phyloP scores from a whole-genome alignment of 2,797 vertebrate genomes.

The Melanotaenia trifasciata region DNA sequence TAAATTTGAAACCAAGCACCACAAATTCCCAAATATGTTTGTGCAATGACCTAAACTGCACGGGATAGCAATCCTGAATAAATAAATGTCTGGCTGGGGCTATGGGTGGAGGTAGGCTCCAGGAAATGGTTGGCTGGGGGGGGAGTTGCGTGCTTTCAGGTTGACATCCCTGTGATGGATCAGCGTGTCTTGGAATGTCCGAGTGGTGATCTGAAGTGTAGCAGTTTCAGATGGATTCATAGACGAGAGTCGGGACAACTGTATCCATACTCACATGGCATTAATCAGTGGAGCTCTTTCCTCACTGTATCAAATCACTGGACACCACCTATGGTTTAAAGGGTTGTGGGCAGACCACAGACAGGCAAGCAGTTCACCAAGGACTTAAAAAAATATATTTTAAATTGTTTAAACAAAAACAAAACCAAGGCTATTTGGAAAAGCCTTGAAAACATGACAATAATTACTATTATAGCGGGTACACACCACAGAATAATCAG shows the following conservation, averaged over 20 bases:
- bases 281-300: slow-evolving; percentile 51
- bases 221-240: slow-evolving; percentile 69
- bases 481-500: no score
- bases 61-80: slow-evolving; percentile 66
- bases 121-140: slow-evolving; percentile 72
- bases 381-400: slow-evolving; percentile 16
- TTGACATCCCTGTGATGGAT: slow-evolving; percentile 73
- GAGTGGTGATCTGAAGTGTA: slow-evolving; percentile 58
- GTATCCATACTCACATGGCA: slow-evolving; percentile 63
- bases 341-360: slow-evolving; percentile 29
- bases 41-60: slow-evolving; percentile 53
- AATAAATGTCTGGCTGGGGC: slow-evolving; percentile 70
- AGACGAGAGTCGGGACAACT: slow-evolving; percentile 44
- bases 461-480: background rate
- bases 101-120: slow-evolving; percentile 63
- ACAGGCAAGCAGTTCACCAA: slow-evolving; percentile 14
- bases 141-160: slow-evolving; percentile 75
- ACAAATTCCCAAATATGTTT: slow-evolving; percentile 63
- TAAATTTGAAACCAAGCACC: slow-evolving; percentile 59
- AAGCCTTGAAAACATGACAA: background rate
- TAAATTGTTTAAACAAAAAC: slow-evolving; percentile 17
- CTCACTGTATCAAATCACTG: slow-evolving; percentile 50
- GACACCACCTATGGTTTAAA: slow-evolving; percentile 58
- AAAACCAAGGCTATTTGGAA: background rate
- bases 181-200: slow-evolving; percentile 65